phyloP scores from a whole-genome alignment of 2,113 vertebrate species.

The Danio rerio region GRCz12tu NC_133178.1:64952001-64952500 shows the following conservation, averaged over 20 bases:
- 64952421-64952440: too few relatives aligned
- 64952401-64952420: background rate
- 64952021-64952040: too few relatives aligned
- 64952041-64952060: too few relatives aligned
- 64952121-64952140: too few relatives aligned
- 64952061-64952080: too few relatives aligned
- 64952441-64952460: background rate
- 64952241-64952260: conserved; percentile 65
- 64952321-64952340: background rate
- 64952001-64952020: too few relatives aligned
- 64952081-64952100: too few relatives aligned
- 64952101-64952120: too few relatives aligned
- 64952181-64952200: conserved; percentile 68
- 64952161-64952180: conserved; percentile 76
- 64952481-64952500: conserved; percentile 76
- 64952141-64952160: conserved; percentile 78
- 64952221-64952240: conserved; percentile 74
- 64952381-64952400: background rate
- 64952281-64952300: too few relatives aligned
- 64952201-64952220: conserved; percentile 75
- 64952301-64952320: background rate
- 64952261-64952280: too few relatives aligned
- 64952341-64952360: background rate
- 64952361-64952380: background rate
- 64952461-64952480: conserved; percentile 77